Conservation (phyloP, 2,797 vertebrate genomes). For the Gymnodraco acuticeps region DNA sequence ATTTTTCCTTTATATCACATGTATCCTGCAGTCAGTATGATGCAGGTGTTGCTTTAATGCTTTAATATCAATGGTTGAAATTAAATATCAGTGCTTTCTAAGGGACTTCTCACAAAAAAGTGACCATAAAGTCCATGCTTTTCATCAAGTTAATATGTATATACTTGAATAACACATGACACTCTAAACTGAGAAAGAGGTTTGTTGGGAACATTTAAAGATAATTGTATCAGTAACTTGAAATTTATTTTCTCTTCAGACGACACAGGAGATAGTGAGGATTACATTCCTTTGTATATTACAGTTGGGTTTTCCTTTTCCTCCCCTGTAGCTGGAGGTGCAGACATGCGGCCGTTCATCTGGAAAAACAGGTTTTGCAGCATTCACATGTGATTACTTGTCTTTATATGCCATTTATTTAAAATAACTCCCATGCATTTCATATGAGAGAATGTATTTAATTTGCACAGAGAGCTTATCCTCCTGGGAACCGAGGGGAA, state of each 20-base stretch:
- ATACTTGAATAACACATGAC: neutral
- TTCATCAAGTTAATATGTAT: neutral
- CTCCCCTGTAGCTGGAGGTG: no score
- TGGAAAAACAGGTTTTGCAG: no score
- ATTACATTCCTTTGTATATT: no score
- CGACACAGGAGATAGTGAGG: neutral
- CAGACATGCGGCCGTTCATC: no score
- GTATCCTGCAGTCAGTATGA: neutral
- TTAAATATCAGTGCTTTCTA: neutral
- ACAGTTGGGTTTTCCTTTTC: no score
- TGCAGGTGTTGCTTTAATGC: neutral
- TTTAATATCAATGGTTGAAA: neutral
- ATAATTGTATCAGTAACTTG: neutral
- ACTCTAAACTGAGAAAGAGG: neutral
- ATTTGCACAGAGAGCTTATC: no score
- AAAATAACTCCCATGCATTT: no score
- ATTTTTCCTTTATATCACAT: neutral
- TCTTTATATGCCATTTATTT: no score
- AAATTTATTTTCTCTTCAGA: no score
- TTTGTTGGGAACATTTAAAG: neutral
- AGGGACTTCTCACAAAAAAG: neutral
- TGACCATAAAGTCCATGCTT: neutral
- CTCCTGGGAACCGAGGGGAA: no score
- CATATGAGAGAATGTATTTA: neutral
- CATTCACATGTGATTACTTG: no score